These are phyloP conservation scores for Tapirus indicus DNA, from an alignment of 2,797 vertebrate genomes.

Conservation along the genomic window DNA sequence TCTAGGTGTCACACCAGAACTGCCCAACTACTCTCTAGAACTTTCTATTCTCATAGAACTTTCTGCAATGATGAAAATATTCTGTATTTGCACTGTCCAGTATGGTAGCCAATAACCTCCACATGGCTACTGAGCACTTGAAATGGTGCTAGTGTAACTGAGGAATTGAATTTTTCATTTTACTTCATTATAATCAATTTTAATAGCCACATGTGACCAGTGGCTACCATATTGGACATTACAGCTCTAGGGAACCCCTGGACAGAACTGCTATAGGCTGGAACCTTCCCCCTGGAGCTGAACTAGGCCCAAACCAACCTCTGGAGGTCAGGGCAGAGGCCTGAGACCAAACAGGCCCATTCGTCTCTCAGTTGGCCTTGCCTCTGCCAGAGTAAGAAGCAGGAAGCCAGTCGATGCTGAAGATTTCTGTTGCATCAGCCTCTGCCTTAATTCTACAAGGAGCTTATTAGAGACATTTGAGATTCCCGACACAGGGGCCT, in stretches of 20 bases:
- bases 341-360: not conserved
- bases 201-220: not conserved
- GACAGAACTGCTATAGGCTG: not conserved
- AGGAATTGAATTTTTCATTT: slow-evolving; percentile 25
- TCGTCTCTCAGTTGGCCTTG: rapidly evolving
- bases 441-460: not conserved
- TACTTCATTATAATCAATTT: not conserved
- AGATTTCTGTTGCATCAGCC: not conserved
- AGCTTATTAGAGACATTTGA: not conserved
- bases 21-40: not conserved
- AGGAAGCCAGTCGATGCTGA: not conserved
- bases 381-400: not conserved
- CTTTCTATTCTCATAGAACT: not conserved
- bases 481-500: not conserved
- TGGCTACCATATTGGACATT: not conserved
- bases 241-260: not conserved
- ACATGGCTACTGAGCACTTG: not conserved
- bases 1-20: not conserved
- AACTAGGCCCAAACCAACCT: not conserved
- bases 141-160: not conserved
- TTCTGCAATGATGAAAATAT: not conserved
- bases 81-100: not conserved
- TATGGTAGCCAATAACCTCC: not conserved
- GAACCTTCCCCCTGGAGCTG: not conserved
- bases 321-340: not conserved